A percentile compares a stretch with the other conserved stretches of the same genome.
These are phyloP conservation scores for Mallateleia sp. DNA, from an alignment of 2,888 invertebrate species.

Conservation along the genomic window DNA sequence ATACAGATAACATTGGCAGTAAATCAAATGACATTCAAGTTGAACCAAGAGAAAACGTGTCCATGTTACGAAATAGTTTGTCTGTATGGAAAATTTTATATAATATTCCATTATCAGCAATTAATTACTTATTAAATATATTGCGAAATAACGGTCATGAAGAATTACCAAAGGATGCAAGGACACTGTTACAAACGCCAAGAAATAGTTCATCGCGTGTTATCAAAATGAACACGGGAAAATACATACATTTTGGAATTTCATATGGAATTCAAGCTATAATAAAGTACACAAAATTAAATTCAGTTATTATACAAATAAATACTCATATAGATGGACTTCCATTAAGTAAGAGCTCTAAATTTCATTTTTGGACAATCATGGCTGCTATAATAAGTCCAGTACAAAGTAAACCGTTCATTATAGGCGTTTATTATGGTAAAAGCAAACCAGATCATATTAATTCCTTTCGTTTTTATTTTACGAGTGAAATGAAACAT, in stretches of 20 bases:
- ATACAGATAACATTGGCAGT: background rate
- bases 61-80: background rate
- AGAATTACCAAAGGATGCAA: constrained; percentile 4
- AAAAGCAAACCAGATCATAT: background rate
- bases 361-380: constrained; percentile 26
- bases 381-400: constrained; percentile 20
- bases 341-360: constrained; percentile 10
- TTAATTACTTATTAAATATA: constrained; percentile 4
- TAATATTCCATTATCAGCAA: background rate
- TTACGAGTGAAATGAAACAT: background rate
- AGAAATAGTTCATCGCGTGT: background rate
- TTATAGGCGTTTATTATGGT: constrained; percentile 21
- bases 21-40: constrained; percentile 1
- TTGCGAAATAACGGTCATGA: constrained; percentile 19
- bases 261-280: constrained; percentile 9
- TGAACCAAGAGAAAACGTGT: too few species aligned
- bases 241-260: constrained; percentile 13
- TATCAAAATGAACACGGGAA: background rate
- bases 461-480: background rate
- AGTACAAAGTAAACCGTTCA: constrained; percentile 19
- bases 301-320: background rate
- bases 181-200: constrained; percentile 4
- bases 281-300: background rate
- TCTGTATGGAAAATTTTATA: constrained; percentile 17
- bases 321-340: constrained; percentile 18